Conservation (phyloP, 2,888 invertebrate genomes). For the Pemphredon lugubris region DNA sequence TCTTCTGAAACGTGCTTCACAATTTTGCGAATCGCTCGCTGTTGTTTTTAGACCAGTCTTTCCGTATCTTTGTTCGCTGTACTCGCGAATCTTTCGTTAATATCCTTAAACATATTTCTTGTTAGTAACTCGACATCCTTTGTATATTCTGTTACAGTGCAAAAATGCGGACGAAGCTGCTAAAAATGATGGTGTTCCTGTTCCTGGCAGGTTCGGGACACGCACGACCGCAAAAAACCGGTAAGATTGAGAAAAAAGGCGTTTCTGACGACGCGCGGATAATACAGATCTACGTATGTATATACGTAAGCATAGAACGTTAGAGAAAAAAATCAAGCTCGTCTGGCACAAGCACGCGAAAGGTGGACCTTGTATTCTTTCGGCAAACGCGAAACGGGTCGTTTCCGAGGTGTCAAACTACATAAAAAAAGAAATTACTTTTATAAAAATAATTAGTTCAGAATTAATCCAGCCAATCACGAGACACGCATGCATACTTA, state of each 20-base stretch:
- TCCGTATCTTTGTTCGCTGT: neutral
- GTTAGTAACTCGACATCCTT: neutral
- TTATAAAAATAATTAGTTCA: too few species aligned
- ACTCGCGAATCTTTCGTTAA: neutral
- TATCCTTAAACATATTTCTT: neutral
- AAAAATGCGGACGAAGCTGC: constrained; percentile 75
- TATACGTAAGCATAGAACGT: too few species aligned
- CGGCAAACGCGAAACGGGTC: too few species aligned
- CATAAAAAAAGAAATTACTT: too few species aligned
- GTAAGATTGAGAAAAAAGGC: constrained; percentile 63
- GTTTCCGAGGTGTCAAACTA: too few species aligned
- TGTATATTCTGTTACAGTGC: constrained; percentile 71
- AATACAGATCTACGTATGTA: too few species aligned
- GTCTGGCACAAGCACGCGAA: too few species aligned
- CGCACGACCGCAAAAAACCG: constrained; percentile 74
- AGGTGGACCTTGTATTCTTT: too few species aligned
- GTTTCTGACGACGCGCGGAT: neutral
- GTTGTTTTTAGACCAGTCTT: too few species aligned
- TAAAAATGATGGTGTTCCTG: constrained; percentile 71
- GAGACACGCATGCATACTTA: too few species aligned
- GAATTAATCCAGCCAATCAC: too few species aligned
- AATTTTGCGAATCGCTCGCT: neutral
- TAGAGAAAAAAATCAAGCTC: neutral
- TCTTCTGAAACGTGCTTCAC: constrained; percentile 12
- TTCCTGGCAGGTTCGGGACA: constrained; percentile 70